Base-by-base conservation (phyloP, 2,888 invertebrate genomes). In the Hecatera dysodea region DNA sequence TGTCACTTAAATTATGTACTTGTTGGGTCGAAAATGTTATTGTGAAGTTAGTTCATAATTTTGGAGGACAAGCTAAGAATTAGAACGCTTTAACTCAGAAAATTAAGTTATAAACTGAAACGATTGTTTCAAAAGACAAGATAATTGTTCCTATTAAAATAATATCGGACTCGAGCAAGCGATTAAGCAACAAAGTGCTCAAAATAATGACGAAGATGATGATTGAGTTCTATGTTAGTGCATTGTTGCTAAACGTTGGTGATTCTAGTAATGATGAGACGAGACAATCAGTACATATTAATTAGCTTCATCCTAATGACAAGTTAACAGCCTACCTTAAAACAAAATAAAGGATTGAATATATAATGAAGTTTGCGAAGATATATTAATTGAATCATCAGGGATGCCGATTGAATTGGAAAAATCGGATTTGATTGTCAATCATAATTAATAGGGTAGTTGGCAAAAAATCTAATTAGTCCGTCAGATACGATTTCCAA, bases 61-160 rank as follows among this genome's bases (percentile, higher is more conserved):
- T 69, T 63, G 72, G 48, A 72, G 72, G 75, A 59, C 66, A 72
- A 53, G 29, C 6, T 5, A 39, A 29, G 56, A 55, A 42, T 44
- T 36, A 36, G 15, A 59, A 42, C 17, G 17, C 12, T 48, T 27
- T 27, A 24, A 5, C 46, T 48, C 42, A 11, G 19, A 61, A 71
- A 55, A 59, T 64, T 48, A 66, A 62, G 52, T 63, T 63, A 70
- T 70, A 66, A 81, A 55, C 42, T 42, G 33, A 63, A 63, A 22
- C 27, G 24, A 67, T 74, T 59, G 66, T 66, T 69, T 44, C 68
- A 56, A 71, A 72, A 72, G 73, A 29, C 48, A 42, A 27, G 15
- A 53, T 73, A 57, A 75, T 72, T 57, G 48, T 55, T 36, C 19
- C 76, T 56, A 82, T 82, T 81, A 75, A 66, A 82, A 66, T 79